Percentiles rank a stretch among this genome's conserved stretches.
Conservation (phyloP, 2,797 vertebrate genomes). For the Mormyrus hasselquistii region DNA sequence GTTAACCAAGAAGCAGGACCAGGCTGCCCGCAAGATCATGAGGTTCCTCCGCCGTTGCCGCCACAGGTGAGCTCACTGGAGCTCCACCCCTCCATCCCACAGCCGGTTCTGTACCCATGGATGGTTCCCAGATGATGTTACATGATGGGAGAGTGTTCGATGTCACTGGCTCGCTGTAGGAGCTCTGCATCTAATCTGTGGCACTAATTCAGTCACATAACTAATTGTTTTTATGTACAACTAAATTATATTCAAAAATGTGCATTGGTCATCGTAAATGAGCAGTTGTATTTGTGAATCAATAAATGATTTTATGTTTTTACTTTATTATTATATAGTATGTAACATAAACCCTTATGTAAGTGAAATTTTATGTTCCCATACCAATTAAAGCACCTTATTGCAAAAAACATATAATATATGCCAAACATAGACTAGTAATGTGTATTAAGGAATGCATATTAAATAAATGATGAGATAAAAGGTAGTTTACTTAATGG, state of each 20-base stretch:
- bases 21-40: conserved; percentile 99
- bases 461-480: neutral
- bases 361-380: neutral
- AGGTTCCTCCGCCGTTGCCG: conserved; percentile 96
- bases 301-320: neutral
- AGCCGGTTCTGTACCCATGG: neutral
- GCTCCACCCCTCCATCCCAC: conserved; percentile 12
- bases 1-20: conserved; percentile 97
- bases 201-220: conserved; percentile 5
- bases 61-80: conserved; percentile 76
- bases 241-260: neutral
- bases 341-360: neutral
- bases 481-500: neutral
- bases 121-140: neutral
- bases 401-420: neutral
- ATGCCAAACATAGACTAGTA: neutral
- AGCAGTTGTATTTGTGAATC: neutral
- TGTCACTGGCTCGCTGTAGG: neutral
- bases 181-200: neutral
- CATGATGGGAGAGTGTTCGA: neutral
- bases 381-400: neutral
- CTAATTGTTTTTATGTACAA: neutral
- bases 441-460: neutral
- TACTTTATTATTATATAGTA: neutral
- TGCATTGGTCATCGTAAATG: neutral